Base-by-base conservation (phyloP, 92 coral and sea anemone species). In the Palythoa grandis region DNA sequence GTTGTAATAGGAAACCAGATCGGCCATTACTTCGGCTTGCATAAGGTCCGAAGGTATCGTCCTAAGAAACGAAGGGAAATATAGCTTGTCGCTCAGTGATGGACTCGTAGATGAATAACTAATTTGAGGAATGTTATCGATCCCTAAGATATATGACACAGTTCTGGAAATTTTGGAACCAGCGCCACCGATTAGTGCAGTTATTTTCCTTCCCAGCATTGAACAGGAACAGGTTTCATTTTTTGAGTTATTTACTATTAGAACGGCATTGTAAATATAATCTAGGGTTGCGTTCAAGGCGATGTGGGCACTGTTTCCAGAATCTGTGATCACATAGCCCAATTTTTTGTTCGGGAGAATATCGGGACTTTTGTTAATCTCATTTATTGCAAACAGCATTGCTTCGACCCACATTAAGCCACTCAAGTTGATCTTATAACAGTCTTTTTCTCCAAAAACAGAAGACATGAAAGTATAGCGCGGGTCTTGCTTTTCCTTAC, bases 401-500 rank as follows among this genome's bases (percentile, higher is more conserved):
- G 99, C 98, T 78, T 97, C 99, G 4, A 94, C 89, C 99, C 99
- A 97, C 98, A 97, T 95, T 29, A 94, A 70, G 19, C 95, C 99
- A 11, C 87, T 90, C 22, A 84, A 52, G 53, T 97, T 97, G n/a
- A 97, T 84, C 80, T 77, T 65, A 25, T 93, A 93, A 70, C 99
- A 97, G 22, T 79, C 76, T 16, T 25, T 75, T 0, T 52, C 75
- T 11, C 93, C 94, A 53, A 90, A 86, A 5, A 78, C 88, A 0
- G 86, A 83, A 12, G 88, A 75, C 84, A 90, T 87, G 73, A 79
- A 95, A 23, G 65, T 47, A 63, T 91, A 92, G 22, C 76, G 86
- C 0, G 92, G 82, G 5, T 79, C 80, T 11, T 75, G 82, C 50
- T 53, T 52, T 14, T 75, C 63, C 6, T 63, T 60, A 54, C 99